A percentile compares a stretch with the other conserved stretches of the same genome.
Evolutionary conservation across 2,113 vertebrate species (phyloP).

Genomic region (Peromyscus californicus): DNA sequence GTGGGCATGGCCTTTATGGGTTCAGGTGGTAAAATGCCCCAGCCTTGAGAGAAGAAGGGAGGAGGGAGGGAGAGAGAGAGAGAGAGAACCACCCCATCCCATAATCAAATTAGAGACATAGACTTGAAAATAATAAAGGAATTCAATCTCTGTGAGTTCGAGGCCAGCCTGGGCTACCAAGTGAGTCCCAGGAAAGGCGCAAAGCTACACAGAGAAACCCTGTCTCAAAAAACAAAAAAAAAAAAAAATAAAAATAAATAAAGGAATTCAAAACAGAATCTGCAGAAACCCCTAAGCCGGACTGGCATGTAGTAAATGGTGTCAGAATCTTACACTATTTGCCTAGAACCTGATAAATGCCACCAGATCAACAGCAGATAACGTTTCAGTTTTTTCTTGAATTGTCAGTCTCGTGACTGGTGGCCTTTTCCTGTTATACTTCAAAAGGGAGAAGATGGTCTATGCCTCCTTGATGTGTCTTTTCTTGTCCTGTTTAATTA

Average conservation of each 20-base stretch:
- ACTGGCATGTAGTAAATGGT: background rate
- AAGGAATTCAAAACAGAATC: background rate
- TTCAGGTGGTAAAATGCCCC: slow-evolving; percentile 93
- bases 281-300: background rate
- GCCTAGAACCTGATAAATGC: background rate
- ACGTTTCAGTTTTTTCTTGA: background rate
- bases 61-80: slow-evolving; percentile 10
- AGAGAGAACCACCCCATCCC: background rate
- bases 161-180: too few species aligned
- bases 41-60: slow-evolving; percentile 86
- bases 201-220: too few species aligned
- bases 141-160: too few species aligned
- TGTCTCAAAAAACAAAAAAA: too few species aligned
- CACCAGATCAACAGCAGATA: background rate
- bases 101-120: slow-evolving; percentile 58
- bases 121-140: slow-evolving; percentile 8
- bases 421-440: slow-evolving; percentile 32
- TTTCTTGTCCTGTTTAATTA: background rate
- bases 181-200: too few species aligned
- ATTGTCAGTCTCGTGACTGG: background rate
- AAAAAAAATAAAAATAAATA: too few species aligned
- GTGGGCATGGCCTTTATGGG: slow-evolving; percentile 94
- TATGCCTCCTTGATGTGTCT: background rate
- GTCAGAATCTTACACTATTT: background rate
- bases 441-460: background rate